Conservation (phyloP, 2,113 vertebrate species). For the Zosterops pallidus region DNA sequence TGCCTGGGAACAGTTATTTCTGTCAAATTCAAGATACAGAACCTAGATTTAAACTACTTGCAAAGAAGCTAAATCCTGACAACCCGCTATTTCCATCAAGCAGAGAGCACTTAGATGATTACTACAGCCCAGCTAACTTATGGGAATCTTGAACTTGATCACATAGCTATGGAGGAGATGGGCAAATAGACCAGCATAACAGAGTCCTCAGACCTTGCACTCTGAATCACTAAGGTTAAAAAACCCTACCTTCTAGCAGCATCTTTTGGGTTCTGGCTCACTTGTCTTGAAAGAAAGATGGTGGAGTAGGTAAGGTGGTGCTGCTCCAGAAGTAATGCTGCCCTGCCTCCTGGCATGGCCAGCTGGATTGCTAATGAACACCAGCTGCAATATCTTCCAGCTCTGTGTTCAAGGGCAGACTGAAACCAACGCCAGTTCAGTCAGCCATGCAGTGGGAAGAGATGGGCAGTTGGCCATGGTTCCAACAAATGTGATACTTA, state of each 20-base stretch:
- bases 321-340: neutral
- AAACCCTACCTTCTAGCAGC: neutral
- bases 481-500: neutral
- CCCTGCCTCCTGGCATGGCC: neutral
- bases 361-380: neutral
- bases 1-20: neutral
- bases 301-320: neutral
- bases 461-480: neutral
- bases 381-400: neutral
- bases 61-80: neutral
- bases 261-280: neutral
- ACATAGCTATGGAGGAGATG: neutral
- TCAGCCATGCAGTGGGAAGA: neutral
- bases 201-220: neutral
- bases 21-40: neutral
- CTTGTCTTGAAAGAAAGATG: neutral
- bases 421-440: neutral
- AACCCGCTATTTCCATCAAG: neutral
- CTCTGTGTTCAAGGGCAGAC: neutral
- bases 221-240: neutral
- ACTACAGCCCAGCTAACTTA: neutral
- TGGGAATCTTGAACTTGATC: accelerated
- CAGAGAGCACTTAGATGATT: neutral
- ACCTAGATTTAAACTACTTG: neutral
- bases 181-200: neutral